These are phyloP conservation scores for Pseudolycoriella hygida DNA, from an alignment of 2,888 invertebrate genomes.

Conservation along the genomic window DNA sequence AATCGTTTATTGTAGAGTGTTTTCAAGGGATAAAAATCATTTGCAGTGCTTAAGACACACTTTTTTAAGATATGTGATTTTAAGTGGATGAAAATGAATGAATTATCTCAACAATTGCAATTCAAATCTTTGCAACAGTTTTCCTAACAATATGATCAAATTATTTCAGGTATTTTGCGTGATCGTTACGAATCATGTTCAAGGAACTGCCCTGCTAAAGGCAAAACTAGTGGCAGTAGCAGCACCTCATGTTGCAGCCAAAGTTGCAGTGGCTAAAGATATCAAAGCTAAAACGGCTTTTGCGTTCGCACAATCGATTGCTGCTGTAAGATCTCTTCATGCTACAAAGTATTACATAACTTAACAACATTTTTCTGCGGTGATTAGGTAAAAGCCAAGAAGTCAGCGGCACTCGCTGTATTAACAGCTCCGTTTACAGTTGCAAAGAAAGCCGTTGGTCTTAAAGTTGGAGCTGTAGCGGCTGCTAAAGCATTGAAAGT, in stretches of 20 bases:
- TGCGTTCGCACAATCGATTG: background rate
- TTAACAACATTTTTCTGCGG: background rate
- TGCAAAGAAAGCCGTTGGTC: background rate
- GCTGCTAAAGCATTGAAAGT: constrained; percentile 2
- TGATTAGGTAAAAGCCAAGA: background rate
- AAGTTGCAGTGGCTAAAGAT: constrained; percentile 4
- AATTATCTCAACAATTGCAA: too few species aligned
- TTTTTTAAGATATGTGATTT: too few species aligned
- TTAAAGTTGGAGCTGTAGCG: constrained; percentile 1
- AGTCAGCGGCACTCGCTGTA: constrained; percentile 1
- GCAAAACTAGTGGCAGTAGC: background rate
- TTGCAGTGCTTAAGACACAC: too few species aligned
- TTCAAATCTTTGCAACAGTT: too few species aligned
- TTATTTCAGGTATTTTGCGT: constrained; percentile 1
- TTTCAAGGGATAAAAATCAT: too few species aligned
- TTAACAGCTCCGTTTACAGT: constrained; percentile 2
- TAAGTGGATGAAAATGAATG: too few species aligned
- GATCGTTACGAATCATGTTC: background rate
- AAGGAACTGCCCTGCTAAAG: background rate
- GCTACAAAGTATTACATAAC: too few species aligned
- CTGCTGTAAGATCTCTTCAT: constrained; percentile 2
- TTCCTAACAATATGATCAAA: too few species aligned
- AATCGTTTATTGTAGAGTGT: too few species aligned
- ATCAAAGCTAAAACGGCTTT: constrained; percentile 3
- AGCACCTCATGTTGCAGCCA: constrained; percentile 3